phyloP scores from a whole-genome alignment of 1,140 invertebrate genomes.

The Drosophila erecta region DNA sequence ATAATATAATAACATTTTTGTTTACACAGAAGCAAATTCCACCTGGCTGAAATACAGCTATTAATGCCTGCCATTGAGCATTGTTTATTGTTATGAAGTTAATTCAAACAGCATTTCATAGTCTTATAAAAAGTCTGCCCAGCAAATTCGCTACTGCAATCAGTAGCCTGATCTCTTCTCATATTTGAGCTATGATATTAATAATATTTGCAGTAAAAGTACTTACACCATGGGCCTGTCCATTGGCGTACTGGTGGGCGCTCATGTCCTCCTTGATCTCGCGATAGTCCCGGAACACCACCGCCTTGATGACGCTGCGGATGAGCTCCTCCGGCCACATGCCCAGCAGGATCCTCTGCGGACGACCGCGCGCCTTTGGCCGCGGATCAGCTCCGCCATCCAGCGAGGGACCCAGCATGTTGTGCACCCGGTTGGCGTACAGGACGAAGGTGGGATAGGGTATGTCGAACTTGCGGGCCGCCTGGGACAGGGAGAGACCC shows the following conservation, averaged over 20 bases:
- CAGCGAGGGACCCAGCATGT: conserved; percentile 95
- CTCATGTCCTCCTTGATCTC: conserved; percentile 89
- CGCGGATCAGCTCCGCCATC: conserved; percentile 94
- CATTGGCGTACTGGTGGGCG: conserved; percentile 86
- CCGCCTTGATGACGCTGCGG: conserved; percentile 94
- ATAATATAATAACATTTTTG: conserved; percentile 33
- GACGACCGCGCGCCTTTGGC: conserved; percentile 94
- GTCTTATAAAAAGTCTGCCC: conserved; percentile 10
- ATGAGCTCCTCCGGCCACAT: conserved; percentile 97
- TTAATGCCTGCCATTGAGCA: conserved; percentile 5
- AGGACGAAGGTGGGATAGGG: conserved; percentile 97
- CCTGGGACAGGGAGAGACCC: conserved; percentile 94
- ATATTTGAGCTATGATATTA: too few relatives aligned
- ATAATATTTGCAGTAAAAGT: neutral
- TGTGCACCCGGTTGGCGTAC: conserved; percentile 96
- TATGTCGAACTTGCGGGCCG: conserved; percentile 96
- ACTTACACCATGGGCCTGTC: conserved; percentile 78
- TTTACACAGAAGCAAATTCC: conserved; percentile 23
- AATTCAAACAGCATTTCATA: conserved; percentile 17
- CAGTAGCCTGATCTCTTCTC: neutral
- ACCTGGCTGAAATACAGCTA: conserved; percentile 14
- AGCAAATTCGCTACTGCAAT: neutral
- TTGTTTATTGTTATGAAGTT: conserved; percentile 25
- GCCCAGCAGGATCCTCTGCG: conserved; percentile 94
- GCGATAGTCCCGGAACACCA: conserved; percentile 93